phyloP scores from a whole-genome alignment of 2,888 invertebrate species.

The Spodoptera littoralis region DNA sequence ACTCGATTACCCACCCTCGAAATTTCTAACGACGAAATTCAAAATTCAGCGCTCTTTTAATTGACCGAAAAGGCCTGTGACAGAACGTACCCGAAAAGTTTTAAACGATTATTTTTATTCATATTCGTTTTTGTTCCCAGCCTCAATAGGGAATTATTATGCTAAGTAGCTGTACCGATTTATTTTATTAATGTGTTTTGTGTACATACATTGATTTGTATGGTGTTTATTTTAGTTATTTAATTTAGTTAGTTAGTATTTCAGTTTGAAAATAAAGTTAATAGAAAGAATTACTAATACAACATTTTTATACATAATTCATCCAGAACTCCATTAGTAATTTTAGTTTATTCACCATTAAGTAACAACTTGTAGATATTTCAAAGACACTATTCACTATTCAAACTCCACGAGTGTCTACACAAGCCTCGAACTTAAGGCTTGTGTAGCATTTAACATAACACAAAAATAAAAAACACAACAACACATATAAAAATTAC shows the following conservation, averaged over 20 bases:
- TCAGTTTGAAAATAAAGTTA: constrained; percentile 21
- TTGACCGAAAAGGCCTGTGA: constrained; percentile 68
- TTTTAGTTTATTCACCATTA: too few relatives aligned
- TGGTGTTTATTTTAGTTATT: constrained; percentile 23
- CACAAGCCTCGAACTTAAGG: too few relatives aligned
- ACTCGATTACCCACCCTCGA: constrained; percentile 71
- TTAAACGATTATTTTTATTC: constrained; percentile 59
- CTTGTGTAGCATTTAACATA: too few relatives aligned
- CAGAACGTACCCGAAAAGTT: constrained; percentile 61
- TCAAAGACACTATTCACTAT: too few relatives aligned
- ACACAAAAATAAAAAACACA: too few relatives aligned
- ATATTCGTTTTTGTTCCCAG: constrained; percentile 49
- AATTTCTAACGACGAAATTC: constrained; percentile 65
- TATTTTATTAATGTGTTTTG: constrained; percentile 25
- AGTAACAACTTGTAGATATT: too few relatives aligned
- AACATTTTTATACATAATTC: constrained; percentile 7
- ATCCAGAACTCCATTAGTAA: neutral
- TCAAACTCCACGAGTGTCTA: too few relatives aligned
- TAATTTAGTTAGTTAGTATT: too few relatives aligned
- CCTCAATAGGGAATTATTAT: constrained; percentile 40
- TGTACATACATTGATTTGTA: constrained; percentile 33
- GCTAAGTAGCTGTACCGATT: constrained; percentile 40
- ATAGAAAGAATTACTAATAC: too few relatives aligned
- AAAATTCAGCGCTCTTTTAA: constrained; percentile 69
- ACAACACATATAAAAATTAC: too few relatives aligned